Base-by-base conservation (phyloP, 2,797 vertebrate genomes). In the Syncerus caffer region DNA sequence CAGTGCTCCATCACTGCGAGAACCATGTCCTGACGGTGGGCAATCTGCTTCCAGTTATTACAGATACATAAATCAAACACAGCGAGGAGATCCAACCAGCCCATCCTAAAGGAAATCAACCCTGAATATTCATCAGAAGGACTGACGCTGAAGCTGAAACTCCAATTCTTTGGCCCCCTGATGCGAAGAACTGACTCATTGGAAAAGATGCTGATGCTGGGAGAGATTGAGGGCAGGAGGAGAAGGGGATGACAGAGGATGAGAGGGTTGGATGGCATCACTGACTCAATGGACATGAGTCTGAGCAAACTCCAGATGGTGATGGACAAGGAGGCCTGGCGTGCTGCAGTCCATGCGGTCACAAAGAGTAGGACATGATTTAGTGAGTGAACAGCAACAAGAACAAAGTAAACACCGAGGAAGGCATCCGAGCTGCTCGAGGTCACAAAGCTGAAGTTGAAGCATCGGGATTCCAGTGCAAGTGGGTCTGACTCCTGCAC, bases 21-120 rank as follows among this genome's bases (percentile, higher is more conserved):
- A 74, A 29, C 9, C 8, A 34, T 38, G 19, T 89, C 71, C n/a
- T 10, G 10, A 21, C 1, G 0, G 4, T 2, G 9, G 71, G 55
- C 58, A 15, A 4, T 3, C 1, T 25, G 11, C 19, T 12, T 53
- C n/a, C 42, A 76, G 10, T 76, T 76, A 29, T 4, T 29, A 58
- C 14, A 50, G 4, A 23, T 13, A 2, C 3, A 3, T 31, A 17
- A 71, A 45, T 4, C 6, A 45, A 31, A 42, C 12, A 2, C n/a
- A 6, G 15, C 71, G 25, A 76, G 67, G 67, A 38, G 71, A 76
- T 42, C 38, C 34, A 42, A 25, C 2, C 71, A 8, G 71, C 6
- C 38, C 34, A 45, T 76, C 71, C 38, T 27, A 76, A 76, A 76
- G 38, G 71, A 76, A 8, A 76, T 76, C 71, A 27, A 4, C 38